Evolutionary conservation across 1,140 invertebrate species (phyloP), one percentile per base, ranked within the genome.

Genomic region (Lasaia peninsularis): DNA sequence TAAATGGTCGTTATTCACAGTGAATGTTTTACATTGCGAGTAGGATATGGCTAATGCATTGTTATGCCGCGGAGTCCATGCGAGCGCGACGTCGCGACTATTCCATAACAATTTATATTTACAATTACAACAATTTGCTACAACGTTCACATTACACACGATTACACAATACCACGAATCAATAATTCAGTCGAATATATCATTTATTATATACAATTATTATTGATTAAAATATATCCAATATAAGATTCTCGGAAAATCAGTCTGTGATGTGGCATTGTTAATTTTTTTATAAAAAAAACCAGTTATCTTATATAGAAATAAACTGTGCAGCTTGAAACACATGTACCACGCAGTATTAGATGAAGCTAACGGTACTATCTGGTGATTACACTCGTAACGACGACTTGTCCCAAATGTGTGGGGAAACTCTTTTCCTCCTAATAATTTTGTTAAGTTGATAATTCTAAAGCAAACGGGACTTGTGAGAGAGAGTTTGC

Each of bases 1-100:
- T 71, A 79, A 77, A 77, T 66, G 69, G 62, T 75, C 68, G 75
- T 75, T 78, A 82, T 81, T 80, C 77, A 84, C 75, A 82, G 60
- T 55, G 51, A 67, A 75, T 69, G 63, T 69, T 73, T 66, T 65
- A 74, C 69, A 78, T 75, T 67, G 64, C 63, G 74, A 72, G 67
- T 75, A 75, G 53, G 66, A 69, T 76, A 79, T 78, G 75, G 79
- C 75, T 63, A 60, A 61, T 48, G 49, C 58, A 58, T 57, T 56
- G 56, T 57, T 35, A 33, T 49, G 14, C 33, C 37, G 18, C 18
- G 55, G 53, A 56, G 21, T 49, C 60, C 37, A 65, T 60, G 63
- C 61, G 65, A 63, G 31, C 53, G 53, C 53, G 53, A 24, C 35
- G 2, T 14, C 12, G 12, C 12, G 49, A 33, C 12, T 14, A 33